Base-by-base conservation (phyloP, 2,888 invertebrate genomes). In the Drosophila mimica region DNA sequence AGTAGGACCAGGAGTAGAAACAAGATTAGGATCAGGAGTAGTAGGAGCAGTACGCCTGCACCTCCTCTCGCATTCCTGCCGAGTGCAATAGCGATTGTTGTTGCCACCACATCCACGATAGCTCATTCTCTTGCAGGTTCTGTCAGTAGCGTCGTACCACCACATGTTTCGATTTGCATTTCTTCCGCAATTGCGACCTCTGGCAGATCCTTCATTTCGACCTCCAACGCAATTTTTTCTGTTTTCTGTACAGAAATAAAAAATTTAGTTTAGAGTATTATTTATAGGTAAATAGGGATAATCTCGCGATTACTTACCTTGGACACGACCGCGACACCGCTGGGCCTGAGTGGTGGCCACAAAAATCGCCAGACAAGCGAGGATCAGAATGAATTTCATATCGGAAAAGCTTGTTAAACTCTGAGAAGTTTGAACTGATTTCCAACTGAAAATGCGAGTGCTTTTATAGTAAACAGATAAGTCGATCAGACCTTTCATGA, bases 351-450 rank as follows among this genome's bases (percentile, higher is more conserved):
- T 28, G 1, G 34, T 30, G 34, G 63, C 66, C 46, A 79, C 60
- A 20, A 48, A 74, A 9, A 81, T 6, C 1, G 61, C 63, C 11
- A 79, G 53, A 20, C 66, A 58, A n/a, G 66, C 57, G 31, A 73
- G 53, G 36, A 81, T 25, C 7, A 66, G 17, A 30, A 69, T 40
- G 25, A 81, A 77, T 52, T 81, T 79, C 73, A 79, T 81, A 13
- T 64, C 13, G 20, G 20, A 43, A 3, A 43, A n/a, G 11, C 28
- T 36, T 36, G 25, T 28, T 36, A 11, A 54, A 17, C 54, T 34
- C 33, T 20, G 53, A 5, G 4, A 33, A 54, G 17, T 6, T 56
- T 31, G 25, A 77, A 78, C 63, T 81, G 62, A 61, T 36, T 69
- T 25, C n/a, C 1, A 38, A 15, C 46, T 15, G 13, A 43, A 20